phyloP scores from a whole-genome alignment of 2,797 vertebrate species.

The Enteromius mattozi region DNA sequence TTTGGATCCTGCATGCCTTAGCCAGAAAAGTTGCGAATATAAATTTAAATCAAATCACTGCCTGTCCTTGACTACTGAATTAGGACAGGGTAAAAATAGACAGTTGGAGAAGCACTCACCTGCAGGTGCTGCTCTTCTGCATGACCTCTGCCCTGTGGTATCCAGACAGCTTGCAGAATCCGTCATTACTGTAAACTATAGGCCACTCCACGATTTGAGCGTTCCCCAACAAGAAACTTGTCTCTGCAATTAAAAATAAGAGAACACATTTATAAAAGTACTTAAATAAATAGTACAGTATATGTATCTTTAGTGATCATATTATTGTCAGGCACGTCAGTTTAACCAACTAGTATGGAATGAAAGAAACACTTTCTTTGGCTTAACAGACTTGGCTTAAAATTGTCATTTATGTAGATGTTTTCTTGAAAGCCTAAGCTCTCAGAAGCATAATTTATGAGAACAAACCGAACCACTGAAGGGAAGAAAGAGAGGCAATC shows the following conservation, averaged over 20 bases:
- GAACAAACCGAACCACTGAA: background rate
- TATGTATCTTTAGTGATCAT: background rate
- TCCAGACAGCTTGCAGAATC: constrained; percentile 97
- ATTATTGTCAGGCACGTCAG: background rate
- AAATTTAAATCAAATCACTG: background rate
- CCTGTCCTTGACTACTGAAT: background rate
- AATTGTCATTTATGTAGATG: background rate
- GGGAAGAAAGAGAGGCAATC: background rate
- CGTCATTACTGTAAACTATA: constrained; percentile 98
- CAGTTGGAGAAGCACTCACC: constrained; percentile 74
- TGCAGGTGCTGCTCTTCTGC: constrained; percentile 99
- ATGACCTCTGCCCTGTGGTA: constrained; percentile 98
- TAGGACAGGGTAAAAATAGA: background rate
- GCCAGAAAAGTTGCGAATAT: background rate
- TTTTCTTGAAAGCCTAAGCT: background rate
- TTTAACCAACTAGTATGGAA: background rate
- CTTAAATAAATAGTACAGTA: background rate
- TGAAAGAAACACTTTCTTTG: background rate
- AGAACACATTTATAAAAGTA: background rate
- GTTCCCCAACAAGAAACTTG: constrained; percentile 96
- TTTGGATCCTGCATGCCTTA: background rate
- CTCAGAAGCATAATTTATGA: background rate
- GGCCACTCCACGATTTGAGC: constrained; percentile 98
- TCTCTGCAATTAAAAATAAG: constrained; percentile 79
- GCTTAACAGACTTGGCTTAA: background rate